These are phyloP conservation scores for Sarcophaga rosellei DNA, from an alignment of 2,888 invertebrate species.

Conservation along the genomic window DNA sequence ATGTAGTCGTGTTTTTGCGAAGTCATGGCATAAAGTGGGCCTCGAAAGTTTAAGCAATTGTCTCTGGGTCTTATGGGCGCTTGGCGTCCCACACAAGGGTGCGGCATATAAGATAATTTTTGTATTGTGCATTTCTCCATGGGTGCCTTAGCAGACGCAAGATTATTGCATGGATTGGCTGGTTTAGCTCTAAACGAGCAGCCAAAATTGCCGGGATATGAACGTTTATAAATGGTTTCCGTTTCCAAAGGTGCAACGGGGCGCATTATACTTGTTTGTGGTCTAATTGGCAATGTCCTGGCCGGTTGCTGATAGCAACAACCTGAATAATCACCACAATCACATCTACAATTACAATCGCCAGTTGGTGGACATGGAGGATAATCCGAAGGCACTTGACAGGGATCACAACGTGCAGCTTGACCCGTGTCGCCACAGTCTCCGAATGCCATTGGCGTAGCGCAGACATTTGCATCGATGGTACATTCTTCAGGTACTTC, in stretches of 20 bases:
- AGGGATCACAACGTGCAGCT: slow-evolving; percentile 69
- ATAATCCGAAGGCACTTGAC: slow-evolving; percentile 73
- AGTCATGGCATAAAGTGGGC: slow-evolving; percentile 87
- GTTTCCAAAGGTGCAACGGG: slow-evolving; percentile 84
- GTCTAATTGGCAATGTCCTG: slow-evolving; percentile 75
- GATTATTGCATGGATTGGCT: slow-evolving; percentile 81
- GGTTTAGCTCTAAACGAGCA: slow-evolving; percentile 79
- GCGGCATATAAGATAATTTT: slow-evolving; percentile 79
- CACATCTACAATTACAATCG: slow-evolving; percentile 72
- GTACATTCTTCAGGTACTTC: slow-evolving; percentile 67
- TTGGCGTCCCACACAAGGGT: slow-evolving; percentile 73
- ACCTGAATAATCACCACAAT: slow-evolving; percentile 74
- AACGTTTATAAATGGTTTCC: slow-evolving; percentile 86
- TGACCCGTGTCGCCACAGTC: slow-evolving; percentile 68
- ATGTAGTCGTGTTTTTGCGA: slow-evolving; percentile 89
- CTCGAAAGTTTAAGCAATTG: slow-evolving; percentile 78
- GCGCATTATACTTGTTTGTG: slow-evolving; percentile 81
- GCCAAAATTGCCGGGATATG: slow-evolving; percentile 83
- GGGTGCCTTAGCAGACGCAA: slow-evolving; percentile 82
- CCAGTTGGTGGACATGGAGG: slow-evolving; percentile 72
- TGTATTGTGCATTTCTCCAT: slow-evolving; percentile 83
- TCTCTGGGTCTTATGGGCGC: slow-evolving; percentile 76
- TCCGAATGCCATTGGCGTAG: slow-evolving; percentile 38
- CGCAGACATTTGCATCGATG: slow-evolving; percentile 52
- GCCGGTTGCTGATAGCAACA: slow-evolving; percentile 80